These are phyloP conservation scores for Digitonthophagus gazella DNA, from an alignment of 2,888 invertebrate species.

Conservation along the genomic window DNA sequence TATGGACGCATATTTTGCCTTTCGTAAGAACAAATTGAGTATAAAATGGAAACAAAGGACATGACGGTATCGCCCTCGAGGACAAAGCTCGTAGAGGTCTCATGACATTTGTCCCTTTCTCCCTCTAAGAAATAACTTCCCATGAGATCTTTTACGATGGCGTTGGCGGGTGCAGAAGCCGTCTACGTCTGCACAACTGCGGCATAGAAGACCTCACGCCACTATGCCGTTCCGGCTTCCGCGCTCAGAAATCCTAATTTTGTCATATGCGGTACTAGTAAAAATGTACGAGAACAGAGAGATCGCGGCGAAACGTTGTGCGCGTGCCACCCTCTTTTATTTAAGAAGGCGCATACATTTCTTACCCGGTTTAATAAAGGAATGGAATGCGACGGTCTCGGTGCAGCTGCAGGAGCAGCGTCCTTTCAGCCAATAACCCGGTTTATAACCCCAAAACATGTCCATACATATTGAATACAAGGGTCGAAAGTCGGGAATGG, in stretches of 20 bases:
- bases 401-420: constrained; percentile 8
- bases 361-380: constrained; percentile 15
- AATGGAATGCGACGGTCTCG: constrained; percentile 6
- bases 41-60: not conserved
- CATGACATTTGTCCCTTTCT: not conserved
- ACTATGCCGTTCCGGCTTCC: not conserved
- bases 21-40: not conserved
- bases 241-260: constrained; percentile 8
- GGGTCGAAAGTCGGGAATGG: constrained; percentile 11
- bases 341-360: constrained; percentile 12
- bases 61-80: not conserved
- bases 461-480: constrained; percentile 17
- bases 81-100: not conserved
- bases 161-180: not conserved
- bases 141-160: not conserved
- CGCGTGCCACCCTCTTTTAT: constrained; percentile 5
- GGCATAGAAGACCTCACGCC: not conserved
- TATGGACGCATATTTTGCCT: not conserved
- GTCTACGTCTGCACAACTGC: not conserved
- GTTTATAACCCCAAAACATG: constrained; percentile 14
- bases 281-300: constrained; percentile 7
- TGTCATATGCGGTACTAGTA: constrained; percentile 10
- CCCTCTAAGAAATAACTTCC: not conserved
- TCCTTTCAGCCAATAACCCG: constrained; percentile 18
- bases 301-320: not conserved